Percentiles rank a stretch among this genome's conserved stretches.
phyloP scores from a whole-genome alignment of 2,888 invertebrate species.

The Carterocephalus palaemon region DNA sequence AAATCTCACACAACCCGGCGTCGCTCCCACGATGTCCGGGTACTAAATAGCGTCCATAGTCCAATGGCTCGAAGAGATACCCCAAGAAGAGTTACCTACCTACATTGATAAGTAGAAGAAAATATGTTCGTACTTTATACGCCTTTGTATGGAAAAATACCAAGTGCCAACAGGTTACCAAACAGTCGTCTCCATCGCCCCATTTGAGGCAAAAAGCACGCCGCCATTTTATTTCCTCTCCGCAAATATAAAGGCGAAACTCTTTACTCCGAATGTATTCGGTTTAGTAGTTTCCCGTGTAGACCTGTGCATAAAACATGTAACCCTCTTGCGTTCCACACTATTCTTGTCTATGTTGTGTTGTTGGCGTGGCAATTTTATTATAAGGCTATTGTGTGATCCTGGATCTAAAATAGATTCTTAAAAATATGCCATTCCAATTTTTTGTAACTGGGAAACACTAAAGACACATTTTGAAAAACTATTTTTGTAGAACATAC shows the following conservation, averaged over 20 bases:
- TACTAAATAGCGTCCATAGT: too few species aligned
- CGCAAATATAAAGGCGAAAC: slow-evolving; percentile 25
- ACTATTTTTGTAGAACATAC: too few species aligned
- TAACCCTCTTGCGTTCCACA: slow-evolving; percentile 36
- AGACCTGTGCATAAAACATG: slow-evolving; percentile 64
- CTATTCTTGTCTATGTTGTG: slow-evolving; percentile 4
- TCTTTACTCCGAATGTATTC: slow-evolving; percentile 62
- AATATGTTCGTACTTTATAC: not conserved
- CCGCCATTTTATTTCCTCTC: slow-evolving; percentile 8
- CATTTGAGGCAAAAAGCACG: slow-evolving; percentile 3
- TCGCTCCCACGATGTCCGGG: too few species aligned
- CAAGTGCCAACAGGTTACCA: slow-evolving; percentile 1
- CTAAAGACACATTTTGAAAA: too few species aligned
- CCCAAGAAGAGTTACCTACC: too few species aligned
- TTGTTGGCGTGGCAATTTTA: too few species aligned
- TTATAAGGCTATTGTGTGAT: too few species aligned
- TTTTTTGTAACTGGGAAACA: too few species aligned
- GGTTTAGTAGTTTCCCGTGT: slow-evolving; percentile 61
- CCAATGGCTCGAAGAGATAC: too few species aligned
- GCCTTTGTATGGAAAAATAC: not conserved
- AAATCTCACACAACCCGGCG: too few species aligned
- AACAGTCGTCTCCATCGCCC: not conserved
- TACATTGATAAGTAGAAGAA: not conserved
- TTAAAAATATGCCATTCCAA: too few species aligned
- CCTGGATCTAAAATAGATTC: too few species aligned